A percentile compares a stretch with the other conserved stretches of the same genome.
Conservation (phyloP, 2,797 vertebrate species). For the Phataginus tricuspis region DNA sequence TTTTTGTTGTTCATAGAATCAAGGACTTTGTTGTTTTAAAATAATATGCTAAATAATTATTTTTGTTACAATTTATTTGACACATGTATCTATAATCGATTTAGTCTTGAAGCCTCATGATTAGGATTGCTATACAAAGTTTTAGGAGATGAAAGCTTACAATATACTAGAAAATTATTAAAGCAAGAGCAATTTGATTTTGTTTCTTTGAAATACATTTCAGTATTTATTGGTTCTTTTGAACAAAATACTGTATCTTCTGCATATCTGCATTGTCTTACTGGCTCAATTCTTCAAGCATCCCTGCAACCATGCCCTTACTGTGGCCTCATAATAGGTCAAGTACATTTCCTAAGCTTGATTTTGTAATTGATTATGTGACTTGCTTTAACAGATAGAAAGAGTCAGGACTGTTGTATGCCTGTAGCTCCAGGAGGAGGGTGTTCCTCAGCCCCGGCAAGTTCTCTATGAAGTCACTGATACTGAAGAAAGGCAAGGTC, state of each 20-base stretch:
- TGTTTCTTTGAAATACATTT: conserved; percentile 12
- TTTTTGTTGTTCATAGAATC: conserved; percentile 2
- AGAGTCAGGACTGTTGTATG: not conserved
- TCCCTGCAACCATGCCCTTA: not conserved
- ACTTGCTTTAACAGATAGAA: conserved; percentile 16
- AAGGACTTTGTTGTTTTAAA: not conserved
- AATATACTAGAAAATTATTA: conserved; percentile 2
- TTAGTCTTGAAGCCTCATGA: not conserved
- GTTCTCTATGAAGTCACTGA: too few species aligned
- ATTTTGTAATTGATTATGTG: not conserved
- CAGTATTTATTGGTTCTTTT: conserved; percentile 3
- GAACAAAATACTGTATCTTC: not conserved
- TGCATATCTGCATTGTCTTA: not conserved
- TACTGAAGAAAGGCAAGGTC: too few species aligned
- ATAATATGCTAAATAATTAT: not conserved
- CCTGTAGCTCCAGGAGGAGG: too few species aligned
- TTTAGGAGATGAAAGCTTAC: not conserved
- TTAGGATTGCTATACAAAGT: not conserved
- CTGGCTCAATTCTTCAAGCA: not conserved
- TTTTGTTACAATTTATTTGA: conserved; percentile 8
- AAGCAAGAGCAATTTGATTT: conserved; percentile 14
- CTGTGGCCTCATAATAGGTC: not conserved
- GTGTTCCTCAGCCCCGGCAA: too few species aligned
- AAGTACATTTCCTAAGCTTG: not conserved
- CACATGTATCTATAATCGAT: not conserved